Conservation (phyloP, 2,113 vertebrate species). For the Laticauda laticaudata region DNA sequence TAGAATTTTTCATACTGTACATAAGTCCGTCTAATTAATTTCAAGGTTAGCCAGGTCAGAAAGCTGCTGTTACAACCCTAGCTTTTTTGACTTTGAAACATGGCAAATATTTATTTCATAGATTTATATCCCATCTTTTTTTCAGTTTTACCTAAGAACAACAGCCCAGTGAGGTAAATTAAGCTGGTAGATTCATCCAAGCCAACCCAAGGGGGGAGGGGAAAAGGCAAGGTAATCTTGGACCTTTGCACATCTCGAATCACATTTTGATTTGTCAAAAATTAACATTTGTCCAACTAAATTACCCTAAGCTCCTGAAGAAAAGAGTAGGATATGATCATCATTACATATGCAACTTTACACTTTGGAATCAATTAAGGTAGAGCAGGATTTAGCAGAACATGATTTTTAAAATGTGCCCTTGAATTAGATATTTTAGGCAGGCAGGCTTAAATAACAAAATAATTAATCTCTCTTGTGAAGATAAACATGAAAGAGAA, state of each 20-base stretch:
- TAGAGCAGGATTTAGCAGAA: neutral
- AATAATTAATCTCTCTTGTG: neutral
- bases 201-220: neutral
- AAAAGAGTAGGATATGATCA: neutral
- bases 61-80: neutral
- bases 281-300: neutral
- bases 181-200: neutral
- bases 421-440: neutral
- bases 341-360: neutral
- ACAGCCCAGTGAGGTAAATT: neutral
- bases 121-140: neutral
- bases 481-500: neutral
- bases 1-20: neutral
- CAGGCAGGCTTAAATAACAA: neutral
- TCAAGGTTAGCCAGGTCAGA: neutral
- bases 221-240: neutral
- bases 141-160: neutral
- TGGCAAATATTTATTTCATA: neutral
- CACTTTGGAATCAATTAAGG: neutral
- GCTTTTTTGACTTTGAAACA: neutral
- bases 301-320: neutral
- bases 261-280: neutral
- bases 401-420: neutral
- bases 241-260: neutral
- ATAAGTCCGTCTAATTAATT: neutral